Conservation (phyloP, 2,113 vertebrate genomes). For the Nothoprocta perdicaria region DNA sequence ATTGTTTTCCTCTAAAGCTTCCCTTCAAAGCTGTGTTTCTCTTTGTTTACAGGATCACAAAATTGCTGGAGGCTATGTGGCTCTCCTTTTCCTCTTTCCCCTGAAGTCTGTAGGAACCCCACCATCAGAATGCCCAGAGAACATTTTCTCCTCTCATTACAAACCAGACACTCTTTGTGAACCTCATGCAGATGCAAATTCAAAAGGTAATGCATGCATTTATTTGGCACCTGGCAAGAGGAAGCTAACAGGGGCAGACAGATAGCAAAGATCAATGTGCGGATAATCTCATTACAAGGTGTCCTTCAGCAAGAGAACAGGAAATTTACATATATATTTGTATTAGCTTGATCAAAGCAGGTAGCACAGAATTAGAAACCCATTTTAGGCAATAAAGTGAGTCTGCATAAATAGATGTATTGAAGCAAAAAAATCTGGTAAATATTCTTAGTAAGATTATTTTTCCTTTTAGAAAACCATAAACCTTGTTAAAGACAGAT, state of each 20-base stretch:
- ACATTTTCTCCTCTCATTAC: background rate
- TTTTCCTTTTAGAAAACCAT: background rate
- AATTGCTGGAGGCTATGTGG: background rate
- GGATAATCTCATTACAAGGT: slow-evolving; percentile 11
- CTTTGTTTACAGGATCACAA: background rate
- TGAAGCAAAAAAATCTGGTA: background rate
- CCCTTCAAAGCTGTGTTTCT: background rate
- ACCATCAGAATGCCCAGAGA: background rate
- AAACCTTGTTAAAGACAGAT: background rate
- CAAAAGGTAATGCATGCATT: background rate
- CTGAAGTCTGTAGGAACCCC: background rate
- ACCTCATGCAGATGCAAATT: background rate
- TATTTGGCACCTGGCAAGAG: background rate
- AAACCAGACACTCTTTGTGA: background rate
- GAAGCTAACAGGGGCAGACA: background rate
- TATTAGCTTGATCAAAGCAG: background rate
- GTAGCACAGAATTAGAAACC: background rate
- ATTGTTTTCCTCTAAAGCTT: background rate
- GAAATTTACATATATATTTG: background rate
- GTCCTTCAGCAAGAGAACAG: background rate
- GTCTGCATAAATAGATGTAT: background rate
- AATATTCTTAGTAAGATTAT: background rate
- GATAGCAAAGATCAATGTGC: background rate
- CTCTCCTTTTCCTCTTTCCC: background rate
- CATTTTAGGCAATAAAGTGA: background rate